Evolutionary conservation across 2,113 vertebrate species (phyloP).

Genomic region (Anas platyrhynchos): DNA sequence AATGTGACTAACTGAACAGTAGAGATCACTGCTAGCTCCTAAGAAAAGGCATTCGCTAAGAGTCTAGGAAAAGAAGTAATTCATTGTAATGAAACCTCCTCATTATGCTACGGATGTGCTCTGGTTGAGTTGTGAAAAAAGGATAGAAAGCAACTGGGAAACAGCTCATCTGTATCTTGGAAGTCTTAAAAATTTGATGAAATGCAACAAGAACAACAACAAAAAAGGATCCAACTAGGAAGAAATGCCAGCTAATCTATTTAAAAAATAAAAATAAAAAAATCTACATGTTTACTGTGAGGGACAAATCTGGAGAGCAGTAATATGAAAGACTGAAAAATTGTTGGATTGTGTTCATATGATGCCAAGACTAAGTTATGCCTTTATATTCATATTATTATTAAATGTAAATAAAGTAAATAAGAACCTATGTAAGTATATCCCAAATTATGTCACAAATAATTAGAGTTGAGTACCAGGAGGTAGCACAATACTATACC

Average conservation of each 20-base stretch:
- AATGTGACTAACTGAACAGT: neutral
- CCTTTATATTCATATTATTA: neutral
- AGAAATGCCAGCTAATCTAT: neutral
- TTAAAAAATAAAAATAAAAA: neutral
- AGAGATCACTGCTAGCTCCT: neutral
- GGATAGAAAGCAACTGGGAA: neutral
- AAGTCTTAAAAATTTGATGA: neutral
- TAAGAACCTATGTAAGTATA: neutral
- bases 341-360: neutral
- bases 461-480: neutral
- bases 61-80: neutral
- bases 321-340: neutral
- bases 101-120: neutral
- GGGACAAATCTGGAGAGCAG: neutral
- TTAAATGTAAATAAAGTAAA: neutral
- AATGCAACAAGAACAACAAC: neutral
- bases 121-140: neutral
- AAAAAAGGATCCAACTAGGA: neutral
- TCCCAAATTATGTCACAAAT: neutral
- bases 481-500: neutral
- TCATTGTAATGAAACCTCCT: neutral
- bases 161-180: neutral
- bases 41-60: neutral
- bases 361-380: neutral
- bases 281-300: neutral